These are phyloP conservation scores for Lates japonicus DNA, from an alignment of 2,797 vertebrate species.

Conservation along the genomic window DNA sequence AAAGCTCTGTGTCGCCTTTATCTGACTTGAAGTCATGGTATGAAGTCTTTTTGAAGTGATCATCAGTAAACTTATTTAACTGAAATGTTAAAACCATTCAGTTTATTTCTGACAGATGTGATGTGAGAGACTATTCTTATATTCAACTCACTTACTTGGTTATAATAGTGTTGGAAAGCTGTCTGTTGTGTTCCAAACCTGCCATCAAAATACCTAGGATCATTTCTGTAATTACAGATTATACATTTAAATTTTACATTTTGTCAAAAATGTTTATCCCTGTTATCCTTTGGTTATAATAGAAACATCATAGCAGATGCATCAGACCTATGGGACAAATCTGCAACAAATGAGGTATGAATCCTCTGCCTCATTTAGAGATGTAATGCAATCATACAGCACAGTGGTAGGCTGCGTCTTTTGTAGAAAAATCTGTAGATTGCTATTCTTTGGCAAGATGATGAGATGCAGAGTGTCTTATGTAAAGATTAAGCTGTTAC, in stretches of 20 bases:
- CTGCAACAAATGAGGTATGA: conserved; percentile 17
- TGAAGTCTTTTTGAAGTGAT: not conserved
- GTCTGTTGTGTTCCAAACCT: conserved; percentile 7
- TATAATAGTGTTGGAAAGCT: not conserved
- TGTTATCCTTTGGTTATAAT: conserved; percentile 19
- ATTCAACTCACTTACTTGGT: not conserved
- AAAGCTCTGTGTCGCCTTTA: not conserved
- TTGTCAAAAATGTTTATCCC: not conserved
- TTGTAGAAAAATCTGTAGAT: not conserved
- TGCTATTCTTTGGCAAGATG: conserved; percentile 14
- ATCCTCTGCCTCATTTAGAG: conserved; percentile 34
- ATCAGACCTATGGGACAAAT: conserved; percentile 1
- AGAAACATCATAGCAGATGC: conserved; percentile 1
- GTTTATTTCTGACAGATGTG: not conserved
- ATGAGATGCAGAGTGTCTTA: conserved; percentile 22
- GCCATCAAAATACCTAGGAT: not conserved
- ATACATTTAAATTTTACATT: conserved; percentile 19
- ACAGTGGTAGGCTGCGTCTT: not conserved
- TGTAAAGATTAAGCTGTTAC: conserved; percentile 44
- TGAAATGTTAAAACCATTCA: not conserved
- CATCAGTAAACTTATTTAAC: too few species aligned
- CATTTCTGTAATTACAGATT: conserved; percentile 15
- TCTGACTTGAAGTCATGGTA: not conserved
- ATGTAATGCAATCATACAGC: conserved; percentile 1
- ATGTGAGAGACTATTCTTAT: not conserved